Conservation (phyloP, 2,888 invertebrate species). For the Yponomeuta malinellus region DNA sequence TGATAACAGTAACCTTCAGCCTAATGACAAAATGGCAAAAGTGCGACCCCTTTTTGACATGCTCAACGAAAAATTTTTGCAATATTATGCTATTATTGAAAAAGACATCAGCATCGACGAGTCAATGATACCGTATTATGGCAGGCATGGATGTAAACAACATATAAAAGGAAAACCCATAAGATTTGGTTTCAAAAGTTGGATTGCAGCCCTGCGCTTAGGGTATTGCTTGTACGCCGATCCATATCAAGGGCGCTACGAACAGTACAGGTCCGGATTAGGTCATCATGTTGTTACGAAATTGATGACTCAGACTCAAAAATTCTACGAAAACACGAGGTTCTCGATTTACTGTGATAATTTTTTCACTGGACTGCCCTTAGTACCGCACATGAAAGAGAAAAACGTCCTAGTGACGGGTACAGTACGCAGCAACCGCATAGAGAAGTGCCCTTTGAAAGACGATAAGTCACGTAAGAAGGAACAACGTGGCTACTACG, state of each 20-base stretch:
- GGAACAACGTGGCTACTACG: no score
- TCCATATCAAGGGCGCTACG: conserved; percentile 12
- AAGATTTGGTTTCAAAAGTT: conserved; percentile 20
- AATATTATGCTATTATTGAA: conserved; percentile 22
- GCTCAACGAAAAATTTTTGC: conserved; percentile 28
- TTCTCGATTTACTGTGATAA: background rate
- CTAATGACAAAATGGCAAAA: conserved; percentile 30
- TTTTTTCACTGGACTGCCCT: background rate
- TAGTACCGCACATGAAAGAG: conserved; percentile 14
- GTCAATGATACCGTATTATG: conserved; percentile 37
- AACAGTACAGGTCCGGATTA: no score
- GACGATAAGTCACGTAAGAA: no score
- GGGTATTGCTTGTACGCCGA: conserved; percentile 25
- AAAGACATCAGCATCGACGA: conserved; percentile 31
- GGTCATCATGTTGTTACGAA: no score
- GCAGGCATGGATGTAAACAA: conserved; percentile 6
- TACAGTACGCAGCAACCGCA: no score
- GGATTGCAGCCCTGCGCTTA: conserved; percentile 17
- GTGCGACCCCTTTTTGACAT: conserved; percentile 26
- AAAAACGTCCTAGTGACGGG: no score
- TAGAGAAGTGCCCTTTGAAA: no score
- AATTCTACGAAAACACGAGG: background rate
- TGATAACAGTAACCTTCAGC: conserved; percentile 27
- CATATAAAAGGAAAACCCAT: conserved; percentile 27
- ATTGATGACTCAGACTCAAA: no score